Evolutionary conservation across 64 coral and sea anemone genomes (phyloP).

Genomic region (Actinia equina): DNA sequence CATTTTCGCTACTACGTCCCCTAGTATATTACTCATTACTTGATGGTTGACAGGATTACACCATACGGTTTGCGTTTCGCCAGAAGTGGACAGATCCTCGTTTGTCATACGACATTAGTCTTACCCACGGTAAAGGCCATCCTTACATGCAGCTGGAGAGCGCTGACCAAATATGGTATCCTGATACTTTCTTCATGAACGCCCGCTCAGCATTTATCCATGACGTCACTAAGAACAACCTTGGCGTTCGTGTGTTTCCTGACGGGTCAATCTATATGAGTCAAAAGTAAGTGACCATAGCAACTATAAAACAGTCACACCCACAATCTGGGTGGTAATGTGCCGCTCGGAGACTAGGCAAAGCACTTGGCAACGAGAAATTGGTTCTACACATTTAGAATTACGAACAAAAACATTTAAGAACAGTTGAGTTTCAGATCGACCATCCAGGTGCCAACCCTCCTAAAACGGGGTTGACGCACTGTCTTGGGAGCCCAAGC

Average conservation of each 20-base stretch:
- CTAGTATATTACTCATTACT: too few relatives aligned
- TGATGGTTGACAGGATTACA: slow-evolving; percentile 3
- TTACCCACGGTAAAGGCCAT: slow-evolving; percentile 1
- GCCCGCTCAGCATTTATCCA: slow-evolving; percentile 20
- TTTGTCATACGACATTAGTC: background rate
- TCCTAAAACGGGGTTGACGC: too few relatives aligned
- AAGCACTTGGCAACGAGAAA: too few relatives aligned
- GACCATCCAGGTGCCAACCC: too few relatives aligned
- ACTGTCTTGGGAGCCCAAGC: too few relatives aligned
- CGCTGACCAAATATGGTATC: slow-evolving; percentile 36
- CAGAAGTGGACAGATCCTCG: slow-evolving; percentile 30
- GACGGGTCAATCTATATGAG: slow-evolving; percentile 23
- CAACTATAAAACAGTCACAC: background rate
- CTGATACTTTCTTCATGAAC: slow-evolving; percentile 33
- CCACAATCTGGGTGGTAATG: too few relatives aligned
- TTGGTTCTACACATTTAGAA: too few relatives aligned
- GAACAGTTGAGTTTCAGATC: too few relatives aligned
- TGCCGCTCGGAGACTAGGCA: too few relatives aligned
- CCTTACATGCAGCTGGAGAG: slow-evolving; percentile 32
- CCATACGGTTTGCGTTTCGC: slow-evolving; percentile 26
- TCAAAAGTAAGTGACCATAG: slow-evolving; percentile 13
- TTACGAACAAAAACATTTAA: too few relatives aligned
- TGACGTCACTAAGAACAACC: slow-evolving; percentile 23
- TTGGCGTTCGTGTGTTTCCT: slow-evolving; percentile 19
- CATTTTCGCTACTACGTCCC: too few relatives aligned